phyloP scores from a whole-genome alignment of 2,888 invertebrate species.

The Limnephilus lunatus region DNA sequence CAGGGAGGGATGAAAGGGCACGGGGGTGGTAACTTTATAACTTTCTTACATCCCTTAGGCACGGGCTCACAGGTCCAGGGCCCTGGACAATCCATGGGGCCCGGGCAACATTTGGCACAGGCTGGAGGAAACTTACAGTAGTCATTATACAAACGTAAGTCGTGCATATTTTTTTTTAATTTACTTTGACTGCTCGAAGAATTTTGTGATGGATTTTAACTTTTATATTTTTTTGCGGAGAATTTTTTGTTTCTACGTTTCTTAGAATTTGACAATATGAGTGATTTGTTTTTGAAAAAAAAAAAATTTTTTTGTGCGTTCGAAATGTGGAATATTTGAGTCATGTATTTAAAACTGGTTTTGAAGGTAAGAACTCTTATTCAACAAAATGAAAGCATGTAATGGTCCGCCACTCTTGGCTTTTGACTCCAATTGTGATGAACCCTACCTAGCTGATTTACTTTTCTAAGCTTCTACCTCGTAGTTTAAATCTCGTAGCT shows the following conservation, averaged over 20 bases:
- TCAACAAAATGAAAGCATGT: not conserved
- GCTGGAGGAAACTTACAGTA: constrained; percentile 42
- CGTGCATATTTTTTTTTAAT: not conserved
- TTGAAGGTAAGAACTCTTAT: not conserved
- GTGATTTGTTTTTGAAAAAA: not conserved
- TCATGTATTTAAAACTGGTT: not conserved
- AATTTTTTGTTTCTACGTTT: not conserved
- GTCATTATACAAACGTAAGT: constrained; percentile 18
- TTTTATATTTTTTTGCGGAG: not conserved
- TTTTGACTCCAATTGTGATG: too few relatives aligned
- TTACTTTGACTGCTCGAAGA: not conserved
- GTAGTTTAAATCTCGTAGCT: too few relatives aligned
- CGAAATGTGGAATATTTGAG: not conserved
- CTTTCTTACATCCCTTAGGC: constrained; percentile 17
- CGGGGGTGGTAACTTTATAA: constrained; percentile 32
- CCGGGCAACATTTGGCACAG: not conserved
- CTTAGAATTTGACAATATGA: not conserved
- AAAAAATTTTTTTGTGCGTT: not conserved
- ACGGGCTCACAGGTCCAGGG: not conserved
- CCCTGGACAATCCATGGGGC: not conserved
- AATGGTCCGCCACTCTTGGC: too few relatives aligned
- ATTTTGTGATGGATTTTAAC: not conserved
- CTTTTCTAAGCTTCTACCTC: too few relatives aligned
- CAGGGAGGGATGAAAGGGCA: constrained; percentile 47
- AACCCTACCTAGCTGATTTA: too few relatives aligned